Conservation (phyloP, 2,888 invertebrate genomes). For the Aleiodes leptofemur region DNA sequence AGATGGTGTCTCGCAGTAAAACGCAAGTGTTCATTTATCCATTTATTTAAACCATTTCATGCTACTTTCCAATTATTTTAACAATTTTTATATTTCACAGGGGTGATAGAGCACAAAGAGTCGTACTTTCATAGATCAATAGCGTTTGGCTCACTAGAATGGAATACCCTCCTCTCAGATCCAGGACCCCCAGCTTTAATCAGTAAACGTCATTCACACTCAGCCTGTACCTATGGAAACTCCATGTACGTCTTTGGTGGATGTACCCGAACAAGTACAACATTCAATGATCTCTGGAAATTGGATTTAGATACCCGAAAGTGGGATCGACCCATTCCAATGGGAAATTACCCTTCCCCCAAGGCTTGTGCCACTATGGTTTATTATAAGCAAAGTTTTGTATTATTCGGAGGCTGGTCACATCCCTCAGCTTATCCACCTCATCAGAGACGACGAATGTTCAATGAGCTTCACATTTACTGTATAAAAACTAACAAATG, state of each 20-base stretch:
- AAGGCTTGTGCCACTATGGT: slow-evolving; percentile 97
- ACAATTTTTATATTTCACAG: slow-evolving; percentile 76
- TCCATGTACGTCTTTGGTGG: slow-evolving; percentile 98
- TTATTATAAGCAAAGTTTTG: slow-evolving; percentile 87
- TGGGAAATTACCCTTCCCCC: slow-evolving; percentile 94
- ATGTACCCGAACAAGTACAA: slow-evolving; percentile 94
- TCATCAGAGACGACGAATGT: slow-evolving; percentile 89
- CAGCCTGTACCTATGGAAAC: slow-evolving; percentile 88
- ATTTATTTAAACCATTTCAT: neutral
- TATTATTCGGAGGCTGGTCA: slow-evolving; percentile 97
- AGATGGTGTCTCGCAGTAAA: slow-evolving; percentile 90
- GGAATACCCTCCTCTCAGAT: slow-evolving; percentile 80
- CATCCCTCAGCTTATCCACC: slow-evolving; percentile 92
- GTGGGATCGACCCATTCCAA: slow-evolving; percentile 90
- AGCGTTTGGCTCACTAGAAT: slow-evolving; percentile 84
- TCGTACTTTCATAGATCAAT: slow-evolving; percentile 87
- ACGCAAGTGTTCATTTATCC: slow-evolving; percentile 76
- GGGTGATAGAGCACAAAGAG: slow-evolving; percentile 85
- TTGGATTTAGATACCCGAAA: slow-evolving; percentile 90
- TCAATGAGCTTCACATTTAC: slow-evolving; percentile 94
- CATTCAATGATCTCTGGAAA: slow-evolving; percentile 97
- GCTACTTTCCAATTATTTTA: neutral
- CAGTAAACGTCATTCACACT: slow-evolving; percentile 94
- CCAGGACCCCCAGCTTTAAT: slow-evolving; percentile 85
- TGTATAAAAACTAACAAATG: slow-evolving; percentile 89